phyloP scores from a whole-genome alignment of 2,888 invertebrate species.

The Pheosia tremula region DNA sequence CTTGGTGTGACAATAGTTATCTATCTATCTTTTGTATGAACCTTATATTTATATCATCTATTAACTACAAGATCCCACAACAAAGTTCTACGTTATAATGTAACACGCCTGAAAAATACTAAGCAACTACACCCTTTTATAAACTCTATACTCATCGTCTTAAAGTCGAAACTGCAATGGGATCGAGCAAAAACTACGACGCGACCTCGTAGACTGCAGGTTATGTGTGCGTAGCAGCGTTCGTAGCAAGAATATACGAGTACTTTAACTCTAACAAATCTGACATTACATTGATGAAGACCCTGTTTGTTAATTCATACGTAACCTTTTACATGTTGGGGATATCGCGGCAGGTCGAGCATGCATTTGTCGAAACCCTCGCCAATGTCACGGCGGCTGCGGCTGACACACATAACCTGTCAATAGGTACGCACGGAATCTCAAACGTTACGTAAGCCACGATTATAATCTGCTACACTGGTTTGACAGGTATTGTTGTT shows the following conservation, averaged over 20 bases:
- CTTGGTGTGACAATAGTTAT: neutral
- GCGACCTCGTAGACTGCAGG: constrained; percentile 42
- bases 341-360: constrained; percentile 18
- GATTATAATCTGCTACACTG: constrained; percentile 68
- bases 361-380: constrained; percentile 27
- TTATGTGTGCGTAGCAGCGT: constrained; percentile 53
- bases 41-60: constrained; percentile 21
- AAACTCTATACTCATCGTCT: constrained; percentile 34
- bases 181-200: constrained; percentile 39
- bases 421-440: constrained; percentile 62
- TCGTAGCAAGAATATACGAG: constrained; percentile 34
- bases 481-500: constrained; percentile 61
- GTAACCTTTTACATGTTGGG: constrained; percentile 21
- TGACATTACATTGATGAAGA: constrained; percentile 16
- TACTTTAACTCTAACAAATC: constrained; percentile 17
- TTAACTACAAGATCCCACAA: constrained; percentile 6
- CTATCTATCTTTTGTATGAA: neutral
- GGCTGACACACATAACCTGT: constrained; percentile 68
- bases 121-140: constrained; percentile 31
- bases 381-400: constrained; percentile 25
- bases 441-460: constrained; percentile 73
- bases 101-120: constrained; percentile 31
- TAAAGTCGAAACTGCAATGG: constrained; percentile 45
- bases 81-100: constrained; percentile 26
- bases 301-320: constrained; percentile 20